These are phyloP conservation scores for Craterocephalus amniculus DNA, from an alignment of 2,797 vertebrate genomes.

Conservation along the genomic window DNA sequence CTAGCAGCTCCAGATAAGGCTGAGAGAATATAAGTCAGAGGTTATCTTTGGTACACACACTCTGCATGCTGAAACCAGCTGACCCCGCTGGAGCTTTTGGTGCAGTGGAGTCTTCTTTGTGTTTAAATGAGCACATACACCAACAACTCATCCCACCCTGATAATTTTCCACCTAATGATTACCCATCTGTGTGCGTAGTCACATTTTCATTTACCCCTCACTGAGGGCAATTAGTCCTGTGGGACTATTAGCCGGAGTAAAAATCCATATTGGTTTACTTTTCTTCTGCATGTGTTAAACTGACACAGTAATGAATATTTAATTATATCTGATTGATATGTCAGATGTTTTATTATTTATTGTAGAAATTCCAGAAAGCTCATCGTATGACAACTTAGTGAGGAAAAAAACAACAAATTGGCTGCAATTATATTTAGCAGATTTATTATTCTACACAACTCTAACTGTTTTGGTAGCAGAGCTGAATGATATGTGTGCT, in stretches of 20 bases:
- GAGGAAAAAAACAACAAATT: too few relatives aligned
- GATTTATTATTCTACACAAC: too few relatives aligned
- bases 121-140: neutral
- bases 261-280: constrained; percentile 3
- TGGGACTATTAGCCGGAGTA: neutral
- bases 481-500: too few relatives aligned
- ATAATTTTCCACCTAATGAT: constrained; percentile 72
- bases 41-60: constrained; percentile 69
- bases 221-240: constrained; percentile 1
- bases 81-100: constrained; percentile 16
- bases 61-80: constrained; percentile 11
- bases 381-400: too few relatives aligned
- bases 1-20: constrained; percentile 60
- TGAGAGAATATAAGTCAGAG: constrained; percentile 48
- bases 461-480: too few relatives aligned
- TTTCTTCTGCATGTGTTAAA: neutral
- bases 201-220: constrained; percentile 19
- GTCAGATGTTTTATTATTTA: neutral
- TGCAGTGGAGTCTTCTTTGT: constrained; percentile 1
- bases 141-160: neutral
- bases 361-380: neutral
- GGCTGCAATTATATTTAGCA: too few relatives aligned
- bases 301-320: neutral
- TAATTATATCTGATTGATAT: neutral
- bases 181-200: constrained; percentile 37